Percentiles rank a stretch among this genome's conserved stretches.
These are phyloP conservation scores for Pandion haliaetus DNA, from an alignment of 2,113 vertebrate genomes.

Conservation along the genomic window DNA sequence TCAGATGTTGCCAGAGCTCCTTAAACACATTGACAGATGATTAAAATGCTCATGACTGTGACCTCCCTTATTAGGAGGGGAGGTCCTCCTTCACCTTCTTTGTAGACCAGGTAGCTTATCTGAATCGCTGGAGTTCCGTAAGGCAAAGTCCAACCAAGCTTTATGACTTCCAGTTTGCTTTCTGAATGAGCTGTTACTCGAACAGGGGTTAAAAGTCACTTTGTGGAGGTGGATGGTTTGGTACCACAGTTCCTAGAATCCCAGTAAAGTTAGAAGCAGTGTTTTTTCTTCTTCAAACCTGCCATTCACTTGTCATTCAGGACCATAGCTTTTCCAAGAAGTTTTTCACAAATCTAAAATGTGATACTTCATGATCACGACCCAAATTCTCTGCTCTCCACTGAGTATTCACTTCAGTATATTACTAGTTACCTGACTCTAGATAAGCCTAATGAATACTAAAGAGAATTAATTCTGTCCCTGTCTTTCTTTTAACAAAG, in stretches of 20 bases:
- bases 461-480: background rate
- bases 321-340: background rate
- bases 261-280: background rate
- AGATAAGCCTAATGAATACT: background rate
- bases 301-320: background rate
- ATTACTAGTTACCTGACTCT: background rate
- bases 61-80: background rate
- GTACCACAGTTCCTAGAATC: background rate
- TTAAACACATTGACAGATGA: background rate
- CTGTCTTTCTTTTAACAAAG: background rate
- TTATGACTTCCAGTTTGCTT: background rate
- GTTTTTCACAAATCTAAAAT: background rate
- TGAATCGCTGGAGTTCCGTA: background rate
- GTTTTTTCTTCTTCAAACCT: background rate
- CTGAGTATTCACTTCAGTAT: background rate
- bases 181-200: background rate
- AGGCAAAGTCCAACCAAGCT: background rate
- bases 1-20: background rate
- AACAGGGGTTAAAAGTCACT: background rate
- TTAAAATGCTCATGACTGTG: background rate
- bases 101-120: background rate
- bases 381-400: background rate
- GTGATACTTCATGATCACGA: background rate
- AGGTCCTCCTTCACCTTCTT: background rate
- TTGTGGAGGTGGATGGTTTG: background rate